phyloP scores from a whole-genome alignment of 2,797 vertebrate species.

The Rhinogobio ventralis region DNA sequence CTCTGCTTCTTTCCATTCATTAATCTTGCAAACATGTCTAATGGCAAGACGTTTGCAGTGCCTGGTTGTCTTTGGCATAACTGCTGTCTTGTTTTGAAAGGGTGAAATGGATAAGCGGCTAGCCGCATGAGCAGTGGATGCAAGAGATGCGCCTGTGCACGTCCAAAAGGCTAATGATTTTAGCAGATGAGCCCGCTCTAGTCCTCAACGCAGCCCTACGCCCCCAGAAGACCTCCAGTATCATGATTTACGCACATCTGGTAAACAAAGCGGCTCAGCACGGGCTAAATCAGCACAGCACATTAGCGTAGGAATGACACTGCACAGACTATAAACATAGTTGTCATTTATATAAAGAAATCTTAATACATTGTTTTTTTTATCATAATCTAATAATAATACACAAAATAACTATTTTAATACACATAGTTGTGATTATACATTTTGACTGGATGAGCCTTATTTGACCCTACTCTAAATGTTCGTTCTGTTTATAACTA shows the following conservation, averaged over 20 bases:
- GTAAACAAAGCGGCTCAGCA: constrained; percentile 58
- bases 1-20: constrained; percentile 35
- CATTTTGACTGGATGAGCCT: background rate
- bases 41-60: constrained; percentile 5
- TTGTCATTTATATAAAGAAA: background rate
- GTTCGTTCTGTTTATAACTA: background rate
- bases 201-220: constrained; percentile 63
- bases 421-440: background rate
- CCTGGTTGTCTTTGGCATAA: constrained; percentile 35
- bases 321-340: constrained; percentile 14
- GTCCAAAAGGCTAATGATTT: constrained; percentile 71
- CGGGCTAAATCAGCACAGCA: constrained; percentile 42
- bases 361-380: background rate
- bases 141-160: constrained; percentile 62
- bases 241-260: constrained; percentile 63
- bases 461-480: background rate
- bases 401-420: background rate
- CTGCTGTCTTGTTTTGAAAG: constrained; percentile 49
- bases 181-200: constrained; percentile 78
- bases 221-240: constrained; percentile 55
- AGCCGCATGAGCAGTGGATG: constrained; percentile 40
- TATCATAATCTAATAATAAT: background rate
- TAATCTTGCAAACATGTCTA: constrained; percentile 29
- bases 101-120: constrained; percentile 24
- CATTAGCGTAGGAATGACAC: constrained; percentile 46